These are phyloP conservation scores for Drosophila kanapiae DNA, from an alignment of 1,140 invertebrate species.

Conservation along the genomic window DNA sequence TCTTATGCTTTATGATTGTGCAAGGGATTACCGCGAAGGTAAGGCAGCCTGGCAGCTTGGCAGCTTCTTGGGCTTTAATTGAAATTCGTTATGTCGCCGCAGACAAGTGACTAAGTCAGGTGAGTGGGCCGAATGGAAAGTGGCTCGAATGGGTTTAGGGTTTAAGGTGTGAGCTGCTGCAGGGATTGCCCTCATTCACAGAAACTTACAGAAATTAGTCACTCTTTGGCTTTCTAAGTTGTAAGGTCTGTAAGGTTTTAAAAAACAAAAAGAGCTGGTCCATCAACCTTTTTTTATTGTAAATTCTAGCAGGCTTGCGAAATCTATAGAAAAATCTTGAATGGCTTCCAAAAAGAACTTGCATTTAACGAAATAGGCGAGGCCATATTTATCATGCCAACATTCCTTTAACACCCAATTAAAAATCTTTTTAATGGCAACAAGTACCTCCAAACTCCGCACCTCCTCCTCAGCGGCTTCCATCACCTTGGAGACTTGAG, in stretches of 20 bases:
- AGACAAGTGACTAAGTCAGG: conserved; percentile 39
- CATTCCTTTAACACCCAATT: conserved; percentile 72
- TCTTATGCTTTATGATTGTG: conserved; percentile 73
- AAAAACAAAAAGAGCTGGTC: too few species aligned
- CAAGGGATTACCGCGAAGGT: conserved; percentile 43
- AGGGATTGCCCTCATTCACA: conserved; percentile 6
- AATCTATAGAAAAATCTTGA: background rate
- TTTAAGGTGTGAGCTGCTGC: conserved; percentile 20
- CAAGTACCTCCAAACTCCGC: conserved; percentile 17
- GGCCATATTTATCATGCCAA: conserved; percentile 8
- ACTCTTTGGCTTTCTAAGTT: conserved; percentile 14
- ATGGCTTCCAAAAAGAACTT: background rate
- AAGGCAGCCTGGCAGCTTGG: background rate
- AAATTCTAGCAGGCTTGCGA: too few species aligned
- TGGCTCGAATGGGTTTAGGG: conserved; percentile 20
- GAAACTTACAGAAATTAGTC: background rate
- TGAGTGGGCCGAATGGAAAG: conserved; percentile 54
- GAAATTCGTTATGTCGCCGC: conserved; percentile 55
- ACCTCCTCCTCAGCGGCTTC: background rate
- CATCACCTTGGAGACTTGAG: conserved; percentile 44
- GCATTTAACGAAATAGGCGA: background rate
- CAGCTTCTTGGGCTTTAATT: conserved; percentile 62
- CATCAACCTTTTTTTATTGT: too few species aligned
- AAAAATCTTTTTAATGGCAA: conserved; percentile 71
- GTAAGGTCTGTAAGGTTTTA: too few species aligned